Percentiles rank a stretch among this genome's conserved stretches.
These are phyloP conservation scores for Protomyctophum bolini DNA, from an alignment of 2,113 vertebrate species.

Conservation along the genomic window DNA sequence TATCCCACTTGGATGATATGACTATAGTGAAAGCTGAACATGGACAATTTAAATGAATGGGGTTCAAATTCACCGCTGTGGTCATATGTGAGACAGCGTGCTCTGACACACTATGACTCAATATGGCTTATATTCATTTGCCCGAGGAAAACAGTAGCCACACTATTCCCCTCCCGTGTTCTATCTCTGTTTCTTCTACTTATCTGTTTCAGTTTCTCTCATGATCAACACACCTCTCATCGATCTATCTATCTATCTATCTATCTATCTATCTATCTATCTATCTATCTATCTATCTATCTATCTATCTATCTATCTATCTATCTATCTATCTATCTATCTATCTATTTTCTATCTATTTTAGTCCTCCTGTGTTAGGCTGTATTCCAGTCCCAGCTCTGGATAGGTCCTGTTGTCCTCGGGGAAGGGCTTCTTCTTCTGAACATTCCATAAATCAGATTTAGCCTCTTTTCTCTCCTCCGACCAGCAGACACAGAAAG, in stretches of 20 bases:
- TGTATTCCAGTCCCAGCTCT: background rate
- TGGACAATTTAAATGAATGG: background rate
- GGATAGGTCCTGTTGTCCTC: background rate
- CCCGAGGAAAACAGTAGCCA: background rate
- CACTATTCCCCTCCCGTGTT: background rate
- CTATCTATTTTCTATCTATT: background rate
- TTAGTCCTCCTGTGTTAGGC: background rate
- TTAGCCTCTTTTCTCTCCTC: background rate
- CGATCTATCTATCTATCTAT: no score
- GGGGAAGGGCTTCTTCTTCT: background rate
- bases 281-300: no score
- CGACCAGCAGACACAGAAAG: conserved; percentile 31
- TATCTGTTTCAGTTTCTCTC: background rate
- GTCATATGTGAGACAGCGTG: background rate
- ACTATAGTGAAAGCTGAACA: background rate
- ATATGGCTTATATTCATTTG: no score
- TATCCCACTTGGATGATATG: no score
- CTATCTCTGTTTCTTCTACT: background rate
- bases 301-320: no score
- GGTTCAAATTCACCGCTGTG: background rate
- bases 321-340: no score
- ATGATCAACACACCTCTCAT: no score
- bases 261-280: no score
- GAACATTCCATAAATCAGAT: background rate
- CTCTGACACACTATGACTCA: background rate